A percentile compares a stretch with the other conserved stretches of the same genome.
Conservation (phyloP, 2,888 invertebrate species). For the Mythimna lalbum region DNA sequence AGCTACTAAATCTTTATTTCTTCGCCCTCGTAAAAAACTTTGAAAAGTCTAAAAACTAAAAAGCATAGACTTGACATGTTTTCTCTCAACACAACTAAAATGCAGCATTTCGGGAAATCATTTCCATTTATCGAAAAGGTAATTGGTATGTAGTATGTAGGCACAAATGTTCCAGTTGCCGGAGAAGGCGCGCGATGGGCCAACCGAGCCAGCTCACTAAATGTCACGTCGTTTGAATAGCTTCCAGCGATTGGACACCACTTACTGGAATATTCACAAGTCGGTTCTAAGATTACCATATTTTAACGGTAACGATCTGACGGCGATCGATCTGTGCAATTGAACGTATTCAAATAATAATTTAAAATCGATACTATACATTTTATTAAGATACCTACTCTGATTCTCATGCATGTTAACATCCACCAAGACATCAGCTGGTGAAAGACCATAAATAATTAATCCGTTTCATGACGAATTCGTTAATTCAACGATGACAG, state of each 20-base stretch:
- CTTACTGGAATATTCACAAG: constrained; percentile 19
- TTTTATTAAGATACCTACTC: too few species aligned
- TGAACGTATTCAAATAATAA: background rate
- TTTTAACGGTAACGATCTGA: background rate
- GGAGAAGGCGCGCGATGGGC: constrained; percentile 14
- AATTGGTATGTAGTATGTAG: constrained; percentile 17
- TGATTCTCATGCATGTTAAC: too few species aligned
- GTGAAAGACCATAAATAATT: too few species aligned
- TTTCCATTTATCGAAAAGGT: background rate
- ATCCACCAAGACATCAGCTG: too few species aligned
- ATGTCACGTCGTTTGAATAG: constrained; percentile 36
- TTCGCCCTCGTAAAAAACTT: background rate
- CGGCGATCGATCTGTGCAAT: background rate
- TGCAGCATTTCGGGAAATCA: background rate
- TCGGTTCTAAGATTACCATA: constrained; percentile 10
- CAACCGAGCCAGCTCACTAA: constrained; percentile 33
- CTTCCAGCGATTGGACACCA: constrained; percentile 3
- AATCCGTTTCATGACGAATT: too few species aligned
- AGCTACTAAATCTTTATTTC: background rate
- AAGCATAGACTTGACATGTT: background rate
- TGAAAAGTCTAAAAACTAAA: background rate
- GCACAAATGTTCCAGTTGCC: constrained; percentile 10
- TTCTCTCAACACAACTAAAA: too few species aligned
- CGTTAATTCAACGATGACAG: too few species aligned
- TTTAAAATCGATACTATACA: background rate